Conservation (phyloP, 2,888 invertebrate genomes). For the Diarsia rubi region DNA sequence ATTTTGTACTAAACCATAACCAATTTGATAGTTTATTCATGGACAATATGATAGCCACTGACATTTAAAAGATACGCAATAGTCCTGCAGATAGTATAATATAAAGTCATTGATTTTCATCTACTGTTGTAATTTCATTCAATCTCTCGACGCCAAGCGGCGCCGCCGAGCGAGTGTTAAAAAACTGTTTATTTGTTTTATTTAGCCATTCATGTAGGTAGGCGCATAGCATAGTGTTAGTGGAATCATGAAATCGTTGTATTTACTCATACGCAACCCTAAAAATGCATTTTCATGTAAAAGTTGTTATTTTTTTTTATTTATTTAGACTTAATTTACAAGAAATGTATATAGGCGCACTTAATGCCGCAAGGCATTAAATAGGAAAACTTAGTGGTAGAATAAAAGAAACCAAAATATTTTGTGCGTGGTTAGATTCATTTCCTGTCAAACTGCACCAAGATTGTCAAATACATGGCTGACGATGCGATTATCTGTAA, state of each 20-base stretch:
- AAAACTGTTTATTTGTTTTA: not conserved
- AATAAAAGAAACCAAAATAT: not conserved
- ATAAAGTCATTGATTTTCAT: too few species aligned
- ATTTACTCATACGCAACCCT: too few species aligned
- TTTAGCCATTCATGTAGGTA: not conserved
- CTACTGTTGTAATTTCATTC: not conserved
- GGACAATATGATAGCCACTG: too few species aligned
- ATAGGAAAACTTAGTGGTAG: too few species aligned
- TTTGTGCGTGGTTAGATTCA: constrained; percentile 15
- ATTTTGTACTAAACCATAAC: too few species aligned
- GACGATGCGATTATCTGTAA: constrained; percentile 83
- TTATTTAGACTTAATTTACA: too few species aligned
- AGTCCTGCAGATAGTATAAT: too few species aligned
- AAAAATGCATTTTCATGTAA: not conserved
- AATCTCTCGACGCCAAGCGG: not conserved
- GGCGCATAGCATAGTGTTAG: not conserved
- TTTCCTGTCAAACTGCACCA: constrained; percentile 82
- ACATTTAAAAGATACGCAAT: too few species aligned
- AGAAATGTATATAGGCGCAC: too few species aligned
- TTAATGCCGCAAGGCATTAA: too few species aligned
- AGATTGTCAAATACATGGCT: constrained; percentile 84
- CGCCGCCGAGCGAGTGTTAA: too few species aligned
- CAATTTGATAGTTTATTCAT: too few species aligned
- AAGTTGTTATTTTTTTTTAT: not conserved
- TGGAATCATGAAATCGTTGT: not conserved